A percentile compares a stretch with the other conserved stretches of the same genome.
Evolutionary conservation across 1,140 invertebrate genomes (phyloP).

Genomic region (Drosophila obscura): DNA sequence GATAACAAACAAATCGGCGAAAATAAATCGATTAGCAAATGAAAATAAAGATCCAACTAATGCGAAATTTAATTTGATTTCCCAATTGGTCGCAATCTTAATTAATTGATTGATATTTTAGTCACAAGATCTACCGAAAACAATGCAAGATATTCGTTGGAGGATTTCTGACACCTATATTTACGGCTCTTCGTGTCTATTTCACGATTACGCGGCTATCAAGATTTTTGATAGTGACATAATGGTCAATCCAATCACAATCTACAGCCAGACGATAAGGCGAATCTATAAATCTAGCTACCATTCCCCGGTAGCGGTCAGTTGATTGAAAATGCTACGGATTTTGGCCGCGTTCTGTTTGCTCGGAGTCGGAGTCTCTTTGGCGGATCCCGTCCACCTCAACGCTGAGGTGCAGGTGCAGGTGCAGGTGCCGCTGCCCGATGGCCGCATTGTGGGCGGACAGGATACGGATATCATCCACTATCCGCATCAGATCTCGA

Average conservation of each 20-base stretch:
- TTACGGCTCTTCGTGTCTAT: conserved; percentile 29
- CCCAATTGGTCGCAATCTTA: too few relatives aligned
- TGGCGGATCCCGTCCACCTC: conserved; percentile 40
- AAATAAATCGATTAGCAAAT: too few relatives aligned
- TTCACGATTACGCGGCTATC: conserved; percentile 27
- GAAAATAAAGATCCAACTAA: too few relatives aligned
- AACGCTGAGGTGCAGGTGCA: conserved; percentile 7
- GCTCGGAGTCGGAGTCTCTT: conserved; percentile 29
- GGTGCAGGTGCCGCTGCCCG: conserved; percentile 45
- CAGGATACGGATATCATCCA: conserved; percentile 48
- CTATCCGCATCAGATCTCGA: conserved; percentile 74
- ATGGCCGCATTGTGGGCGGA: conserved; percentile 78
- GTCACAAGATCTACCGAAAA: too few relatives aligned
- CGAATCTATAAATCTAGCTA: conserved; percentile 32
- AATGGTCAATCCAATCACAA: conserved; percentile 29
- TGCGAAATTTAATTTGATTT: too few relatives aligned
- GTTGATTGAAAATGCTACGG: conserved; percentile 58
- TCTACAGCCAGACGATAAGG: conserved; percentile 35
- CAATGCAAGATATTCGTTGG: too few relatives aligned
- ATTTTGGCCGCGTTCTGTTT: conserved; percentile 49
- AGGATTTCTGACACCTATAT: conserved; percentile 6
- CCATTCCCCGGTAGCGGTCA: conserved; percentile 14
- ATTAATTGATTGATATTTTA: too few relatives aligned
- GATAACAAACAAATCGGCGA: too few relatives aligned
- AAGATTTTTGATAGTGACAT: conserved; percentile 29